A percentile compares a stretch with the other conserved stretches of the same genome.
phyloP scores from a whole-genome alignment of 2,113 vertebrate species.

The Lampris incognitus region DNA sequence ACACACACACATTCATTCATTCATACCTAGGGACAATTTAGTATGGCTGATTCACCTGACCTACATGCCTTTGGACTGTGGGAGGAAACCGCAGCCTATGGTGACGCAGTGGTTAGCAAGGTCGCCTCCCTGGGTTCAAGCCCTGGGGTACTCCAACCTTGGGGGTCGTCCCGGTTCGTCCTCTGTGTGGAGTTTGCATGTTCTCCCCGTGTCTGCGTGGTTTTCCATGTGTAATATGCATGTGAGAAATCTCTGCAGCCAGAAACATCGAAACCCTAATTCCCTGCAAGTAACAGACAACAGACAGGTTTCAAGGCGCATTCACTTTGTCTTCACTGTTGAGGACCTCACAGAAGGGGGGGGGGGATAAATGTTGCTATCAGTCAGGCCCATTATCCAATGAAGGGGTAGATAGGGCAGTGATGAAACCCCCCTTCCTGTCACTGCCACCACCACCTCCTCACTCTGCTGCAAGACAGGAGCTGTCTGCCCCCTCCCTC shows the following conservation, averaged over 20 bases:
- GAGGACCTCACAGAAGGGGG: conserved; percentile 54
- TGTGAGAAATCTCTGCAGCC: too few relatives aligned
- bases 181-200: too few relatives aligned
- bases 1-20: too few relatives aligned
- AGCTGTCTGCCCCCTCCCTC: conserved; percentile 36
- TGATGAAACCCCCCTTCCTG: conserved; percentile 21
- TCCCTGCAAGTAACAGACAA: conserved; percentile 70
- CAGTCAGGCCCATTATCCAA: conserved; percentile 66
- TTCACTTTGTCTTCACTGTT: conserved; percentile 66
- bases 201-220: conserved; percentile 9
- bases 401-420: conserved; percentile 59
- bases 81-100: too few relatives aligned
- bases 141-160: too few relatives aligned
- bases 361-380: conserved; percentile 37
- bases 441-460: conserved; percentile 9
- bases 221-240: too few relatives aligned
- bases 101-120: too few relatives aligned
- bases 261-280: conserved; percentile 61
- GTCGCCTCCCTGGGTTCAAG: too few relatives aligned
- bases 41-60: too few relatives aligned
- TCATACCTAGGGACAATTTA: too few relatives aligned
- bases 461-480: conserved; percentile 35
- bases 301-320: conserved; percentile 64
- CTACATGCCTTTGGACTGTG: too few relatives aligned
- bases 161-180: too few relatives aligned